Base-by-base conservation (phyloP, 1,140 invertebrate genomes). In the Heliothis virescens region DNA sequence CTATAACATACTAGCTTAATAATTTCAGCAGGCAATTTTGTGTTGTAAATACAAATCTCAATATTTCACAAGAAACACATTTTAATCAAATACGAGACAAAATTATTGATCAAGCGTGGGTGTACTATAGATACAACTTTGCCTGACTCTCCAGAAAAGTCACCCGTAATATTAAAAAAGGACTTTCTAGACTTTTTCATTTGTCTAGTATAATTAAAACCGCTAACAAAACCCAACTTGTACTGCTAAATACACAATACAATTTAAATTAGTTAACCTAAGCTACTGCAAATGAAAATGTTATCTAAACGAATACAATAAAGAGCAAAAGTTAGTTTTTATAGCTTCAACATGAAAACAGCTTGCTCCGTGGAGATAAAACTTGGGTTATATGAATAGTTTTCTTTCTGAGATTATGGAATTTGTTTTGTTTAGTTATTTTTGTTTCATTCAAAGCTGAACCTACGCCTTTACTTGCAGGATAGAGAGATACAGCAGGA, bases 241-340 rank as follows among this genome's bases (percentile, higher is more conserved):
- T 65, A n/a, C 34, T 48, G 34, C 18, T 65, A 47, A 65, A 65
- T n/a, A 65, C 41, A 65, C 62, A 65, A 65, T 65, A 65, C 62
- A 65, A 65, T 65, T 65, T 65, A 48, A 65, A 65, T 65, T 65
- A 65, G 62, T 10, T 11, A 4, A 65, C 34, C 62, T 65, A 65
- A 65, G 62, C 62, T 65, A 48, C 62, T 65, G 62, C 62, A 65
- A 65, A 65, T 65, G 34, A 65, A 65, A 65, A 12, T 65, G 34
- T 65, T 65, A 65, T 65, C 62, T 65, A 65, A 65, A 65, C 62
- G 41, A 65, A 65, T 47, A 7, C 47, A n/a, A 48, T 21, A n/a
- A 65, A 65, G 62, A 48, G 62, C 41, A 48, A 16, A 65, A 65
- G 34, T 65, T 65, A 47, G 62, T 48, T 65, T 65, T 65, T 48